A percentile compares a stretch with the other conserved stretches of the same genome.
Conservation (phyloP, 53 echinoderm and acorn worm genomes). For the Arbacia lixula region DNA sequence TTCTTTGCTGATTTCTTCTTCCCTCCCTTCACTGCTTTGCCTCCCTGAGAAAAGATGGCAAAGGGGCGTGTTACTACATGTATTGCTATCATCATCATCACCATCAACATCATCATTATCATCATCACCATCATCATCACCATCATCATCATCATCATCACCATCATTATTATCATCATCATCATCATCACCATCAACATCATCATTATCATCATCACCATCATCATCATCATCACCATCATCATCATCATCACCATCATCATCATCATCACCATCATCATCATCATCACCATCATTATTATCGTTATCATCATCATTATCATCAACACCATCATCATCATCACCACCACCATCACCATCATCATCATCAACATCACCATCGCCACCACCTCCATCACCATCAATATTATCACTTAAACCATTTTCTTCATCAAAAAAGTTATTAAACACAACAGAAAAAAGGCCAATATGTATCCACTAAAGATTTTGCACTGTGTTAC, state of each 20-base stretch:
- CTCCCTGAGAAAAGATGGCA: no score
- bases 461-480: no score
- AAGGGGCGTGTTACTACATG: no score
- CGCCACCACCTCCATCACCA: no score
- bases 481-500: no score
- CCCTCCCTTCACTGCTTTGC: constrained; percentile 61
- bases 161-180: constrained; percentile 4
- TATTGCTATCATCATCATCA: constrained; percentile 1
- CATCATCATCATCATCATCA: constrained; percentile 33
- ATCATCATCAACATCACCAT: no score
- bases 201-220: not conserved
- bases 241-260: constrained; percentile 37
- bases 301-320: no score
- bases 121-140: constrained; percentile 29
- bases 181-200: not conserved
- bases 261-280: constrained; percentile 38
- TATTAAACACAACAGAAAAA: no score
- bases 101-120: constrained; percentile 15
- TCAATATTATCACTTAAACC: no score
- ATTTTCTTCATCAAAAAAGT: no score
- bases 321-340: no score
- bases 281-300: constrained; percentile 28
- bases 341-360: no score
- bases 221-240: constrained; percentile 29
- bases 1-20: constrained; percentile 48